Evolutionary conservation across 2,113 vertebrate genomes (phyloP), one percentile per base, ranked within the genome.

Genomic region (Chamaetylas fuelleborni): DNA sequence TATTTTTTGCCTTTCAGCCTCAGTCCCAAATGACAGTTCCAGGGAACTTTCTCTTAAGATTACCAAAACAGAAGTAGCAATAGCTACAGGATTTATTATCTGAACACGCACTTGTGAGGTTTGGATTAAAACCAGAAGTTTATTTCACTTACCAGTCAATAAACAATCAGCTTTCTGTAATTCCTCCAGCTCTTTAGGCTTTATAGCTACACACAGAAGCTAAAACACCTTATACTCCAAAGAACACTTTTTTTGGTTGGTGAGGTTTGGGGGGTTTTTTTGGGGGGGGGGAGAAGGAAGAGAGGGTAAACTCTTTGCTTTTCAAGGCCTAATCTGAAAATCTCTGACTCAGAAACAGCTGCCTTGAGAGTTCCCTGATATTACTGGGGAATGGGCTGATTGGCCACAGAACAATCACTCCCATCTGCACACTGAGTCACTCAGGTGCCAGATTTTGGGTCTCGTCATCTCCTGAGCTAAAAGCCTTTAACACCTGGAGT

Each of bases 331-430:
- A 7, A 12, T 47, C n/a, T 66, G 43, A 79, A 91, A 71, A 61
- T 6, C 26, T 24, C n/a, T 69, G 3, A 22, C 4, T 28, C 28
- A 0, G 3, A 24, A 60, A 40, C 5, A 34, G 4, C 3, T 29
- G 6, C 23, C 14, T 53, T 50, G 26, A 77, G 29, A 11, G 26
- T 13, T 83, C 29, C 47, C 34, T 88, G 42, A 18, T 73, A 51
- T 47, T 38, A 31, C 29, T 48, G 28, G 64, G 17, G 26, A 74
- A 78, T 10, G 22, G 12, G 9, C 28, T 58, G 57, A 84, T 24
- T 58, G 28, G 84, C 48, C 70, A 81, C 66, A 50, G 47, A 48
- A 31, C 38, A 78, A 72, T 67, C 56, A 64, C 19, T 19, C 16
- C 42, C 61, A 60, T 0, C 73, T 80, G 70, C 23, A 42, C 9